Evolutionary conservation across 2,888 invertebrate species (phyloP).

Genomic region (Drosophila cognata): DNA sequence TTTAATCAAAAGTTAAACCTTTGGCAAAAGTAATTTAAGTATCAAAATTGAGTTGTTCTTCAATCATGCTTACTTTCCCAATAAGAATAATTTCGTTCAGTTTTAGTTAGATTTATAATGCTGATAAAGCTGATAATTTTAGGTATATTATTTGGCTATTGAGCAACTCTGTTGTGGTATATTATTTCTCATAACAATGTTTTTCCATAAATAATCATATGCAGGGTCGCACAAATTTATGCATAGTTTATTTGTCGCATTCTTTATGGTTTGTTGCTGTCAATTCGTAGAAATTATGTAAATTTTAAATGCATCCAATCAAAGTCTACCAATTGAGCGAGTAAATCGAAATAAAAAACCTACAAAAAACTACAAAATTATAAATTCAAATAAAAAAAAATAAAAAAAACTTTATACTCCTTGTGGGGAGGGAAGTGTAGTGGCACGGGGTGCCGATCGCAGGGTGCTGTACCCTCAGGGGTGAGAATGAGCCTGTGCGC

Average conservation of each 20-base stretch:
- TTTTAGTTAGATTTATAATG: background rate
- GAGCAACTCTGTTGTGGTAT: background rate
- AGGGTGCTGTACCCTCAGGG: conserved; percentile 27
- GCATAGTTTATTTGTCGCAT: conserved; percentile 69
- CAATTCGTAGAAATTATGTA: conserved; percentile 72
- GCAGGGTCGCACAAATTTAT: conserved; percentile 59
- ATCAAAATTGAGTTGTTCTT: background rate
- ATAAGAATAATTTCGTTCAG: background rate
- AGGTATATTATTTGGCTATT: background rate
- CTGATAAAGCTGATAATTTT: background rate
- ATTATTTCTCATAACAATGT: background rate
- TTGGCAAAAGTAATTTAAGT: background rate
- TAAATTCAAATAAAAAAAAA: conserved; percentile 63
- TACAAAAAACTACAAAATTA: conserved; percentile 50
- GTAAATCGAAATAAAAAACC: conserved; percentile 45
- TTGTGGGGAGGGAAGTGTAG: conserved; percentile 3
- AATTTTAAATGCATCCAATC: conserved; percentile 61
- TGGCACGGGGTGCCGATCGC: conserved; percentile 21
- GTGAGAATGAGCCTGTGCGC: conserved; percentile 64
- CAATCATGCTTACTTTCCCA: background rate
- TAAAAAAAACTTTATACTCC: conserved; percentile 48
- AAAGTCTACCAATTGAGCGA: conserved; percentile 60
- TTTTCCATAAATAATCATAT: conserved; percentile 43
- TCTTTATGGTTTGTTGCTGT: conserved; percentile 73
- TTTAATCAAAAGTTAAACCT: background rate